Base-by-base conservation (phyloP, 2,888 invertebrate genomes). In the Entomobrya proxima region DNA sequence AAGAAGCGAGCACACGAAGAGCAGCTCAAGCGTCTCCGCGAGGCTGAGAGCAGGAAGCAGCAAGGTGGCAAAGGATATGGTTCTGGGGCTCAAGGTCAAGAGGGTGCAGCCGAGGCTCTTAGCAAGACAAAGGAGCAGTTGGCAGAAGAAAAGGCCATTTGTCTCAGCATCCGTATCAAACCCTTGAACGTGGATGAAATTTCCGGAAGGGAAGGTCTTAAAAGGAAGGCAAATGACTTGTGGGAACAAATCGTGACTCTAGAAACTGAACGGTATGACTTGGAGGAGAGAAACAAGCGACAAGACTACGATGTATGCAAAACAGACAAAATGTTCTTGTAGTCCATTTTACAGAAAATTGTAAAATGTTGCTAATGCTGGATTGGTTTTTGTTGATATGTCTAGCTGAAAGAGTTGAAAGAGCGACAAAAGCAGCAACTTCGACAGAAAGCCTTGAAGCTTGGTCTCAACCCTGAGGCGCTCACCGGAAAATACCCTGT, bases 371-470 rank as follows among this genome's bases (percentile, higher is more conserved):
- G 2, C 52, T 67, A 24, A 24, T 24, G 24, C 21, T 2, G 1
- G n/a, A 3, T 1, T 9, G 21, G 7, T 18, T 47, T 52, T 50
- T 3, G 18, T 35, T 9, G 18, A 11, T 35, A 9, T 24, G n/a
- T 79, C 13, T 32, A 87, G 87, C 74, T 87, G 35, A 98, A 98
- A 96, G 98, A 98, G 94, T 94, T 98, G 94, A 98, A 98, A 94
- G 98, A 98, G 95, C 96, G 98, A 94, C 98, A 98, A 93, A 97
- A 98, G 93, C 98, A 98, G 93, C 98, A 98, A 93, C 95, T 98
- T 93, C 97, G 98, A 94, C 97, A 98, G 94, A 98, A 98, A 94
- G 97, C 98, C 92, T 94, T 96, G 92, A 98, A 98, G 94, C 97
- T 97, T 94, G 98, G 98, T 94, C 95, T 98, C 90, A 97, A 98